phyloP scores from a whole-genome alignment of 2,797 vertebrate species.

The Adelosebastes latens region DNA sequence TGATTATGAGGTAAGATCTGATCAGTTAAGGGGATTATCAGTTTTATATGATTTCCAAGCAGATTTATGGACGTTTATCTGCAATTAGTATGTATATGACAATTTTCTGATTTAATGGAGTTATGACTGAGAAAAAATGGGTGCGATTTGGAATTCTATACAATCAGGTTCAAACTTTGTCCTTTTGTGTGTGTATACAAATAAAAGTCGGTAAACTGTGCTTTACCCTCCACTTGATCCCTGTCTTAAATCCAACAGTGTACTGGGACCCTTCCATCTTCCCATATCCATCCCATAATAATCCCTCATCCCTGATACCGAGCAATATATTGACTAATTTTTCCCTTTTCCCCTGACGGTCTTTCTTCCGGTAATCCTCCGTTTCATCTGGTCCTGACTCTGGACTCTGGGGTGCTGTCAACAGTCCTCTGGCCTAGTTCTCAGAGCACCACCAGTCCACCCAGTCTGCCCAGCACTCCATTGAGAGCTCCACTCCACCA shows the following conservation, averaged over 20 bases:
- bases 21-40: background rate
- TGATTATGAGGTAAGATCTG: background rate
- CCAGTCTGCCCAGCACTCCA: slow-evolving; percentile 57
- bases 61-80: background rate
- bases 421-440: slow-evolving; percentile 74
- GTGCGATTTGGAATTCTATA: background rate
- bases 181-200: background rate
- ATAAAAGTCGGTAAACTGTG: background rate
- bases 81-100: background rate
- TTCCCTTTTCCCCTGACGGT: background rate
- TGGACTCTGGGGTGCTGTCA: slow-evolving; percentile 51
- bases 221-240: background rate
- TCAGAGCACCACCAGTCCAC: slow-evolving; percentile 60
- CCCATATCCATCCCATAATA: slow-evolving; percentile 1
- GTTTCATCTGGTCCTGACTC: slow-evolving; percentile 52
- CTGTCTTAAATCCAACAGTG: background rate
- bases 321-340: slow-evolving; percentile 13
- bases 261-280: background rate
- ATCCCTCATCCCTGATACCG: slow-evolving; percentile 2
- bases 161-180: background rate
- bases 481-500: slow-evolving; percentile 66
- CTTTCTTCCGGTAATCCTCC: slow-evolving; percentile 28
- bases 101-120: background rate
- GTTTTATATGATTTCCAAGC: background rate
- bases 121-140: too few species aligned